A percentile compares a stretch with the other conserved stretches of the same genome.
Conservation (phyloP, 2,113 vertebrate species). For the Channa maculata region DNA sequence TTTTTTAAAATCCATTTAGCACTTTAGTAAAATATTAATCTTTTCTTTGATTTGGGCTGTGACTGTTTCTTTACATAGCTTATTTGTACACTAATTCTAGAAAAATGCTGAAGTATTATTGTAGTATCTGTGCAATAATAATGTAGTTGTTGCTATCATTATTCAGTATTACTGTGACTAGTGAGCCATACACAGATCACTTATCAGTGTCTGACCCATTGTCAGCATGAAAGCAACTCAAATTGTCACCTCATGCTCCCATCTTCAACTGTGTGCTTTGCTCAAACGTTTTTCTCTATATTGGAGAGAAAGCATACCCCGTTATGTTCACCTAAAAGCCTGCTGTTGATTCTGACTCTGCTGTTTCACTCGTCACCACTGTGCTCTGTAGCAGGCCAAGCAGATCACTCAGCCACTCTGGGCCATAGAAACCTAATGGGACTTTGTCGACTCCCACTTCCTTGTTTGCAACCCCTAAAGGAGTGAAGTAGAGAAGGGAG, state of each 20-base stretch:
- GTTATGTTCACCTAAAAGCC: conserved; percentile 33
- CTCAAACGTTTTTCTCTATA: conserved; percentile 10
- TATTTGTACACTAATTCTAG: neutral
- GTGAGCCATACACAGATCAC: conserved; percentile 58
- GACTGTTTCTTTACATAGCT: too few relatives aligned
- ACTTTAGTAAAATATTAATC: too few relatives aligned
- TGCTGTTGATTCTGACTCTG: conserved; percentile 40
- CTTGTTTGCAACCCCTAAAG: conserved; percentile 40
- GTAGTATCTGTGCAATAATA: conserved; percentile 23
- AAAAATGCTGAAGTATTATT: neutral
- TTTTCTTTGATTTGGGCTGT: too few relatives aligned
- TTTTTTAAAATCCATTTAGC: too few relatives aligned
- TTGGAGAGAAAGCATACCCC: conserved; percentile 27
- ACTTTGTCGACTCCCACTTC: conserved; percentile 48
- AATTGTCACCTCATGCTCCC: conserved; percentile 54
- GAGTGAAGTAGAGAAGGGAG: conserved; percentile 12
- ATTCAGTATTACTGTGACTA: conserved; percentile 45
- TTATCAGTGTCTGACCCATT: conserved; percentile 60
- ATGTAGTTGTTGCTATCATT: conserved; percentile 46
- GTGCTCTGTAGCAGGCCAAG: conserved; percentile 35
- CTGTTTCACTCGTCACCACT: conserved; percentile 47
- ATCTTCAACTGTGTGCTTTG: conserved; percentile 33
- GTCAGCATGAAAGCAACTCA: conserved; percentile 55
- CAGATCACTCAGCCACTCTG: conserved; percentile 53
- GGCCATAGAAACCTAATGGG: conserved; percentile 58